phyloP scores from a whole-genome alignment of 2,888 invertebrate species.

The Zygaena filipendulae region DNA sequence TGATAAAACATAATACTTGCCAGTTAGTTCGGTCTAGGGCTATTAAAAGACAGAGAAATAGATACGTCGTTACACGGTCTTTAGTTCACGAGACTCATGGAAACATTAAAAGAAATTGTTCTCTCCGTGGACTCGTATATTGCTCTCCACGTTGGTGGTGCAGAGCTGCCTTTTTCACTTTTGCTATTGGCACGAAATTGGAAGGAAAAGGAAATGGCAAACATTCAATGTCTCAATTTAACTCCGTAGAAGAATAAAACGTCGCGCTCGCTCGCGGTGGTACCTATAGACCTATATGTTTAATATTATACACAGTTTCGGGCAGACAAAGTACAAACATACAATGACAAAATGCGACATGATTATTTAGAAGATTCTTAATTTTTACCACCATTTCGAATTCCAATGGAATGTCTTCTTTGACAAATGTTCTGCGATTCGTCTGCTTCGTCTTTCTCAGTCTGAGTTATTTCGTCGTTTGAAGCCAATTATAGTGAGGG shows the following conservation, averaged over 20 bases:
- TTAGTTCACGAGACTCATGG: constrained; percentile 56
- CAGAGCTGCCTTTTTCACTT: constrained; percentile 47
- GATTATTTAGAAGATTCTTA: constrained; percentile 40
- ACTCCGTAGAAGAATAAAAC: constrained; percentile 29
- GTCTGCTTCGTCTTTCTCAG: constrained; percentile 32
- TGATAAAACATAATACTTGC: constrained; percentile 63
- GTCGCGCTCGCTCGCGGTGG: constrained; percentile 24
- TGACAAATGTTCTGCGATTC: too few species aligned
- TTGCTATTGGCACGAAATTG: constrained; percentile 53
- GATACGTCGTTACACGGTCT: constrained; percentile 60
- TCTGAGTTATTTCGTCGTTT: constrained; percentile 12
- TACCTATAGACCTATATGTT: too few species aligned
- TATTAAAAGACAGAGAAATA: constrained; percentile 56
- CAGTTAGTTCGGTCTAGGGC: constrained; percentile 53
- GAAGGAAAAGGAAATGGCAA: constrained; percentile 54
- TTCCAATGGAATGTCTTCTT: too few species aligned
- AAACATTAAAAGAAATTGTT: constrained; percentile 59
- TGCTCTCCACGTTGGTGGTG: constrained; percentile 47
- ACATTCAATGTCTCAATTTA: constrained; percentile 62
- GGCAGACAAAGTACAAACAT: too few species aligned
- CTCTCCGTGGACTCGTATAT: constrained; percentile 45
- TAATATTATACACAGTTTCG: too few species aligned
- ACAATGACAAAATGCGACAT: too few species aligned
- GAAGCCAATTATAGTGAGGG: constrained; percentile 49
- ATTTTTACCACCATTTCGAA: constrained; percentile 46